Conservation (phyloP, 2,888 invertebrate species). For the Gryllus longicercus region DNA sequence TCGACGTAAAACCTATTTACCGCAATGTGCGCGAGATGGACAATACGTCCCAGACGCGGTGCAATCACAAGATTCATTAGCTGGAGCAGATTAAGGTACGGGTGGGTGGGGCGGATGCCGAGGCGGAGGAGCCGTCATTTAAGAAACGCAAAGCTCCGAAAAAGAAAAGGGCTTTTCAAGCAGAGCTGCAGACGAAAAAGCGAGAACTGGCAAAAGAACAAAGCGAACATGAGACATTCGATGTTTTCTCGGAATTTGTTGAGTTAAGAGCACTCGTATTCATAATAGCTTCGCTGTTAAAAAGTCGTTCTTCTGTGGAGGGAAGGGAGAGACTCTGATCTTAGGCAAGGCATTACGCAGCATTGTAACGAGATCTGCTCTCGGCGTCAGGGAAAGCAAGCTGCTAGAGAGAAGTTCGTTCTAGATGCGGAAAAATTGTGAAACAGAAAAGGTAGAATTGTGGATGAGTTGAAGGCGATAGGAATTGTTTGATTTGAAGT, state of each 20-base stretch:
- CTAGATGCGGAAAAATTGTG: no score
- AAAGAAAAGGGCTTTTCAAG: conserved; percentile 6
- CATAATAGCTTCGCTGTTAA: background rate
- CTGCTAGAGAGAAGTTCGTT: background rate
- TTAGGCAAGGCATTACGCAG: background rate
- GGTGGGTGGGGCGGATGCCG: background rate
- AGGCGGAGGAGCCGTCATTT: background rate
- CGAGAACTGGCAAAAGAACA: background rate
- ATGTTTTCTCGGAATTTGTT: background rate
- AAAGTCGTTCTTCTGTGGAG: background rate
- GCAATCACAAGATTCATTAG: conserved; percentile 4
- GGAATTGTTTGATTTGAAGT: no score
- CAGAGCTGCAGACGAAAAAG: background rate
- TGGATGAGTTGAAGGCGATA: no score
- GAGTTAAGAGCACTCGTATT: background rate
- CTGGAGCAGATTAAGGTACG: background rate
- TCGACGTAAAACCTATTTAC: conserved; percentile 17
- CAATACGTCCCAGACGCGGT: background rate
- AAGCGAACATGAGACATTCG: background rate
- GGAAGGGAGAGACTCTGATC: background rate
- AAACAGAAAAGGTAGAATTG: no score
- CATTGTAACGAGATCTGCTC: background rate
- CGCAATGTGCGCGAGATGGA: background rate
- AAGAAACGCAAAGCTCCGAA: background rate
- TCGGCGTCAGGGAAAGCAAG: background rate